Evolutionary conservation across 2,113 vertebrate genomes (phyloP).

Genomic region (Stegostoma tigrinum): DNA sequence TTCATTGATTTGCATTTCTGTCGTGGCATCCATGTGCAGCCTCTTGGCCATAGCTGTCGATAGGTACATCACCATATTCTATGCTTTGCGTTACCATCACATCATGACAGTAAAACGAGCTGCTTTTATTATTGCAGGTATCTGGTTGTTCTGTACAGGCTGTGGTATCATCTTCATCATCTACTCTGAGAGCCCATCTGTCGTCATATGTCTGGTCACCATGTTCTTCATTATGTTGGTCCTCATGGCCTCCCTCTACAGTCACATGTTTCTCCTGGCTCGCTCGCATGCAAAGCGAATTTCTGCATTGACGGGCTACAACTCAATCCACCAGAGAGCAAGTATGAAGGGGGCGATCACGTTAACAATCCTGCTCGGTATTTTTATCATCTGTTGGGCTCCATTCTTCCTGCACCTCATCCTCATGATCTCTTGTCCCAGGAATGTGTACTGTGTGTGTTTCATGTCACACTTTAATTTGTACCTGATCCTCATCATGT

Average conservation of each 20-base stretch:
- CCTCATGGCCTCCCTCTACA: conserved; percentile 86
- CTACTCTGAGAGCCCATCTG: conserved; percentile 80
- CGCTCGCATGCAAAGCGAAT: conserved; percentile 81
- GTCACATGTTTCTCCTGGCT: conserved; percentile 91
- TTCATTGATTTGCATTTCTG: conserved; percentile 93
- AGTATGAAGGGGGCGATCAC: conserved; percentile 87
- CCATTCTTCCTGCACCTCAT: conserved; percentile 93
- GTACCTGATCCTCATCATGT: conserved; percentile 96
- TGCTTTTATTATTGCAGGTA: conserved; percentile 69
- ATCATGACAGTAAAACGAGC: conserved; percentile 82
- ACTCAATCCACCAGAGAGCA: conserved; percentile 68
- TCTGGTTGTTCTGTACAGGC: conserved; percentile 84
- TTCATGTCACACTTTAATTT: conserved; percentile 97
- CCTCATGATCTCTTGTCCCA: conserved; percentile 87
- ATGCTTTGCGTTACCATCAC: conserved; percentile 84
- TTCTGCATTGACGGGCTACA: conserved; percentile 68
- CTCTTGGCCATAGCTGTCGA: conserved; percentile 88
- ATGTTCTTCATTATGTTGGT: conserved; percentile 93
- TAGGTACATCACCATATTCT: conserved; percentile 88
- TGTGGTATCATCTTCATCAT: conserved; percentile 89
- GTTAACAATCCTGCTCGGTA: conserved; percentile 81
- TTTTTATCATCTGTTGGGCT: conserved; percentile 90
- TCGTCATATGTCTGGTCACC: conserved; percentile 82
- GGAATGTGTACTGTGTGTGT: conserved; percentile 87
- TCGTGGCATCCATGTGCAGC: conserved; percentile 94